Percentiles rank a stretch among this genome's conserved stretches.
These are phyloP conservation scores for Ectemnius cavifrons DNA, from an alignment of 2,888 invertebrate genomes.

Conservation along the genomic window DNA sequence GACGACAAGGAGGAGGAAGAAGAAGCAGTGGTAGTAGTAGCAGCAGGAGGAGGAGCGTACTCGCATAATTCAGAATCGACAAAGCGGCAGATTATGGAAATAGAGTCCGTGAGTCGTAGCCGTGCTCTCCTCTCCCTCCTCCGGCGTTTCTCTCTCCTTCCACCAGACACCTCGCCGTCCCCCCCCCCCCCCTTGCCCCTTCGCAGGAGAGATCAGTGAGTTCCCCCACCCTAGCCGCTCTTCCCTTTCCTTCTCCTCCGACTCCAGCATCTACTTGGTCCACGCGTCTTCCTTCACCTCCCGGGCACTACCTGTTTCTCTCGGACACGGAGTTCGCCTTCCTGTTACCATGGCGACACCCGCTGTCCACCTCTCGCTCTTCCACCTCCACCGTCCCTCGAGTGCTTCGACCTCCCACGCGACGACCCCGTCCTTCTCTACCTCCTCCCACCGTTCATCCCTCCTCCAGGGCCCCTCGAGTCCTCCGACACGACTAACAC, in stretches of 20 bases:
- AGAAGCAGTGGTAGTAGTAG: constrained; percentile 45
- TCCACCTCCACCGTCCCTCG: constrained; percentile 43
- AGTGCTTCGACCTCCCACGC: constrained; percentile 31
- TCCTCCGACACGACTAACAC: constrained; percentile 50
- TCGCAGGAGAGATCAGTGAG: constrained; percentile 21
- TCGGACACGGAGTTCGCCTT: constrained; percentile 45
- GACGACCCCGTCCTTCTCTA: constrained; percentile 30
- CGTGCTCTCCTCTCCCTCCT: constrained; percentile 55
- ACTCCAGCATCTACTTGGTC: too few relatives aligned
- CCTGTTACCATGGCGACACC: constrained; percentile 75
- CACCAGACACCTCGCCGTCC: constrained; percentile 20
- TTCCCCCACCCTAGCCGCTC: constrained; percentile 36
- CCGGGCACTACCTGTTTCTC: constrained; percentile 1
- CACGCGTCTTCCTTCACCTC: not conserved
- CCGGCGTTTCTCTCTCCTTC: constrained; percentile 44
- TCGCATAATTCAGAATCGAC: constrained; percentile 78
- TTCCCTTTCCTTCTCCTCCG: constrained; percentile 37
- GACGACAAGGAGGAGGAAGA: constrained; percentile 19
- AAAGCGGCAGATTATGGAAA: constrained; percentile 78
- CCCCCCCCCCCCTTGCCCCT: constrained; percentile 24
- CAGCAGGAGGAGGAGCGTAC: constrained; percentile 66
- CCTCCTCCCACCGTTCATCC: not conserved
- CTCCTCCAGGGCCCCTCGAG: constrained; percentile 13
- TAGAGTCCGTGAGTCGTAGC: constrained; percentile 75
- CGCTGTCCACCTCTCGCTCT: constrained; percentile 63